A percentile compares a stretch with the other conserved stretches of the same genome.
Evolutionary conservation across 2,113 vertebrate genomes (phyloP).

Genomic region (Sorex fumeus): DNA sequence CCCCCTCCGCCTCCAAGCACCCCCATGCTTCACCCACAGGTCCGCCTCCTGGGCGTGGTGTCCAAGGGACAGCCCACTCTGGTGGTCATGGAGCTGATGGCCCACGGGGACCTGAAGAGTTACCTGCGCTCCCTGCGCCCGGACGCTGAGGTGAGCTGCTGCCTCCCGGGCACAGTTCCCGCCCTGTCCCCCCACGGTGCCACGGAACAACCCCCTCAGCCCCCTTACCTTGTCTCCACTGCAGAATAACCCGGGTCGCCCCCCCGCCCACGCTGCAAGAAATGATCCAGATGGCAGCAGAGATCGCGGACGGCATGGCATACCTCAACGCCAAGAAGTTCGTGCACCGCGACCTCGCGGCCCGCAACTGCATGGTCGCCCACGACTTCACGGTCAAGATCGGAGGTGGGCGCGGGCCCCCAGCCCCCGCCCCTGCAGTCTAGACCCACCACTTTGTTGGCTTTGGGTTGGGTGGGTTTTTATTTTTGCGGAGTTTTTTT

Average conservation of each 20-base stretch:
- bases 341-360: conserved; percentile 97
- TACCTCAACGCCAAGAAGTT: conserved; percentile 99
- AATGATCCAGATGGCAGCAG: conserved; percentile 98
- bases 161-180: neutral
- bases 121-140: conserved; percentile 95
- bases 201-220: too few relatives aligned
- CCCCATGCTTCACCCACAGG: conserved; percentile 84
- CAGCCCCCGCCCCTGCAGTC: too few relatives aligned
- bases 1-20: neutral
- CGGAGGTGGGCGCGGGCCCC: conserved; percentile 89
- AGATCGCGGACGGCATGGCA: conserved; percentile 99
- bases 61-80: conserved; percentile 97
- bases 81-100: conserved; percentile 99
- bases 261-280: conserved; percentile 94
- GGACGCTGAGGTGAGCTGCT: conserved; percentile 93
- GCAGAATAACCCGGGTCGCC: conserved; percentile 95
- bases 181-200: too few relatives aligned
- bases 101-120: conserved; percentile 97
- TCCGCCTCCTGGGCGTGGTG: conserved; percentile 97
- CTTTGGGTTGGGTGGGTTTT: neutral
- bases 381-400: conserved; percentile 99
- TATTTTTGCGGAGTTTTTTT: too few relatives aligned
- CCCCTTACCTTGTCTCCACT: neutral
- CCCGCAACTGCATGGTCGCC: conserved; percentile 98
- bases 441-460: too few relatives aligned